phyloP scores from a whole-genome alignment of 1,140 invertebrate genomes.

The Macrocentrus cingulum region DNA sequence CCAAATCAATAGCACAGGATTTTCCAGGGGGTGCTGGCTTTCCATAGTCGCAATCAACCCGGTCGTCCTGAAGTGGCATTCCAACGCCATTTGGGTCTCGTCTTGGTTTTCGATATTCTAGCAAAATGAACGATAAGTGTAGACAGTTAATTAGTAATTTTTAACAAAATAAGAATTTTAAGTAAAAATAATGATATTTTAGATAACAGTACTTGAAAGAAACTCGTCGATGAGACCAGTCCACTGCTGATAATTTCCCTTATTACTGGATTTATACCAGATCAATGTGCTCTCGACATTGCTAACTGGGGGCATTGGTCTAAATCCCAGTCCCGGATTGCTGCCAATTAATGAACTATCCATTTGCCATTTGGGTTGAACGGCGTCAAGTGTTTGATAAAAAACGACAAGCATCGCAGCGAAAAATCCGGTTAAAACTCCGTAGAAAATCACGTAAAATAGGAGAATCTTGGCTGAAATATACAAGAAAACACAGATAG shows the following conservation, averaged over 20 bases:
- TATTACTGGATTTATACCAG: conserved; percentile 82
- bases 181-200: not conserved
- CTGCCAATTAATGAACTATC: conserved; percentile 82
- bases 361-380: conserved; percentile 84
- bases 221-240: conserved; percentile 72
- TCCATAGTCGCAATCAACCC: conserved; percentile 57
- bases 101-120: conserved; percentile 60
- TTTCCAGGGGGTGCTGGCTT: conserved; percentile 54
- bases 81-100: conserved; percentile 30
- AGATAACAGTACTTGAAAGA: conserved; percentile 64
- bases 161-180: not conserved
- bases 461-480: conserved; percentile 87
- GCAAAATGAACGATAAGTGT: too few relatives aligned
- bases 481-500: conserved; percentile 2
- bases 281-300: conserved; percentile 93
- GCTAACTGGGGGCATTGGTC: conserved; percentile 84
- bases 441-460: conserved; percentile 94
- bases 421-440: conserved; percentile 85
- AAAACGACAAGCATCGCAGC: conserved; percentile 88
- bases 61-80: conserved; percentile 36
- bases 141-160: too few relatives aligned
- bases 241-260: conserved; percentile 80
- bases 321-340: conserved; percentile 92
- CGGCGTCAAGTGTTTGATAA: conserved; percentile 86
- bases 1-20: conserved; percentile 63